Evolutionary conservation across 2,113 vertebrate species (phyloP), one percentile per base, ranked within the genome.

Genomic region (Corythoichthys haematopterus): DNA sequence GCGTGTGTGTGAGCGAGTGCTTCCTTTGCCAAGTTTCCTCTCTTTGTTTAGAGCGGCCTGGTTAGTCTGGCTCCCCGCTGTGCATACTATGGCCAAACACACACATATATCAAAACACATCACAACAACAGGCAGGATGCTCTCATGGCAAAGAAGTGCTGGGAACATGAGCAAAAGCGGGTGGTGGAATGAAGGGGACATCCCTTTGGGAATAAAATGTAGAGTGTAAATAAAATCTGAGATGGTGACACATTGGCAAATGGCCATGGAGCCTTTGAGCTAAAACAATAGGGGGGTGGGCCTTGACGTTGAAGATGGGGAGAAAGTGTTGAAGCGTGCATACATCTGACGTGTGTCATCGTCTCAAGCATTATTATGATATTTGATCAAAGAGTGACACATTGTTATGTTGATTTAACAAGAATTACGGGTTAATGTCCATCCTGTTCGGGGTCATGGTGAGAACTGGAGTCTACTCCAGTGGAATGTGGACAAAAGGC

Each of bases 11-110:
- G 50, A 15, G 37, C 51, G 38, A 61, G 66, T 1, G 69, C 56
- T 85, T 89, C 84, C 87, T 86, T 72, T 87, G 87, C 88, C 88
- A 87, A 87, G 90, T 91, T 89, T 88, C 88, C 84, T 88, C 83
- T 88, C 88, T 90, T 91, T 91, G 89, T 91, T 91, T 90, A 87
- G 87, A 84, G 69, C 84, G 52, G 81, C 74, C 81, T 59, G 88
- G 83, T 88, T 86, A 77, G 86, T 78, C 77, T 45, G 74, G 85
- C 80, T 86, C 88, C 88, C 83, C 45, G 67, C 84, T 80, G 87
- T 72, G 82, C 69, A 52, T 46, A 13, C 72, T 80, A 81, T 68
- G 70, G 84, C 83, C 86, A 85, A 85, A 88, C 78, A 86, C 85
- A 80, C 78, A 76, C 81, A 88, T 78, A 89, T 80, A 85, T 87